Base-by-base conservation (phyloP, 2,113 vertebrate genomes). In the Tretioscincus oriximinensis region DNA sequence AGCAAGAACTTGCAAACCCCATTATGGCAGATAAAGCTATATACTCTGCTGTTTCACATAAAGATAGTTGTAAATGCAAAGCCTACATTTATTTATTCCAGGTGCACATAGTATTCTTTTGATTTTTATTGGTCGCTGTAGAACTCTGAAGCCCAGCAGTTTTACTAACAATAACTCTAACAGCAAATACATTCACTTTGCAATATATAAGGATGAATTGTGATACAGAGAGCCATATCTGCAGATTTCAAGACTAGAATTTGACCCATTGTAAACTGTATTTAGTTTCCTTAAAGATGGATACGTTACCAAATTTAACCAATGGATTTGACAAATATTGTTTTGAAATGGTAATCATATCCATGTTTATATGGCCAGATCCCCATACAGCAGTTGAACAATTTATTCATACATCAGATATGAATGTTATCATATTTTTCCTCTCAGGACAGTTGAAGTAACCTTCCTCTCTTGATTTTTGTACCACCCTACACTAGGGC, bases 1-100 rank as follows among this genome's bases (percentile, higher is more conserved):
- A 54, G 49, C 45, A 86, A 86, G 81, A 91, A 87, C 85, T 85
- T 77, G 81, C 54, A 67, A 83, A 81, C 90, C 76, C 77, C 79
- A 77, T 74, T 85, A 89, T 86, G 84, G 85, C 74, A 89, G 86
- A 80, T 21, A 80, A 60, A 29, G 72, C 65, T 83, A 64, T 66
- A 22, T 84, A 31, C 65, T 78, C 85, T 14, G 11, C 45, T 35
- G 54, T 85, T 87, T 81, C 88, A 81, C 91, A 89, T 86, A 79
- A 26, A 26, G 28, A 51, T 54, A 18, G 28, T 35, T 49, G 88
- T 75, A 84, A 91, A 78, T 78, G n/a, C 77, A 86, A 86, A 87
- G 70, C 78, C 68, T 61, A 85, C 83, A 60, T 83, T 2, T 60
- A 51, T 67, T 88, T 76, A 76, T 22, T 83, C 58, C 71, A 77